Evolutionary conservation across 2,888 invertebrate species (phyloP), one percentile per base, ranked within the genome.

Genomic region (Vannuccia rotundouncinata): DNA sequence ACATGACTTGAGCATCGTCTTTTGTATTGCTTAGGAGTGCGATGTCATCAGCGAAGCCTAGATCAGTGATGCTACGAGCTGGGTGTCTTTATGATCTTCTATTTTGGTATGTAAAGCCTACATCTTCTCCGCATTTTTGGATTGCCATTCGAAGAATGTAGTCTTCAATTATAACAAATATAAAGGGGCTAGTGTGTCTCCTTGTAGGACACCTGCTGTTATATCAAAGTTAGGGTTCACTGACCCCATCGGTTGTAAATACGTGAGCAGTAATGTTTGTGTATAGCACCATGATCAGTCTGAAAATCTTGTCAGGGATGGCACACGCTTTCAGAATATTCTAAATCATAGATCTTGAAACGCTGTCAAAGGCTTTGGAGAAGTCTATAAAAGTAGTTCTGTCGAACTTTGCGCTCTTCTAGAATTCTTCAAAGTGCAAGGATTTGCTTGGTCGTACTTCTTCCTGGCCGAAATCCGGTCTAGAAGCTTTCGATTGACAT

Each of bases 221-320:
- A 66, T 66, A 2, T 66, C 25, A 2, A 66, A 66, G n/a, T n/a
- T n/a, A n/a, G 13, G 66, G 66, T 30, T 75, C 75, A 75, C 66
- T 66, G 66, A 66, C 66, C 10, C 66, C 66, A 66, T 66, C 25
- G 66, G 66, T 66, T 66, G 66, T 66, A 66, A 66, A 66, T 66
- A 66, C 66, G 13, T 66, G 66, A 66, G 66, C 66, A 66, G 25
- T 66, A 22, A 27, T 66, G 66, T 66, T 66, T 66, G 66, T 66
- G 66, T 66, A 66, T 66, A 66, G 66, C 66, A 66, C 25, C 66
- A 66, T 22, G 66, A 66, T 66, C 66, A 66, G 66, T 22, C 10
- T 66, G 66, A 66, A 17, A n/a, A 66, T 13, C 45, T 66, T 22
- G 2, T 66, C 10, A 13, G 66, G 66, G 66, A 66, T 66, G 2